phyloP scores from a whole-genome alignment of 2,888 invertebrate species.

The Neria commutata region DNA sequence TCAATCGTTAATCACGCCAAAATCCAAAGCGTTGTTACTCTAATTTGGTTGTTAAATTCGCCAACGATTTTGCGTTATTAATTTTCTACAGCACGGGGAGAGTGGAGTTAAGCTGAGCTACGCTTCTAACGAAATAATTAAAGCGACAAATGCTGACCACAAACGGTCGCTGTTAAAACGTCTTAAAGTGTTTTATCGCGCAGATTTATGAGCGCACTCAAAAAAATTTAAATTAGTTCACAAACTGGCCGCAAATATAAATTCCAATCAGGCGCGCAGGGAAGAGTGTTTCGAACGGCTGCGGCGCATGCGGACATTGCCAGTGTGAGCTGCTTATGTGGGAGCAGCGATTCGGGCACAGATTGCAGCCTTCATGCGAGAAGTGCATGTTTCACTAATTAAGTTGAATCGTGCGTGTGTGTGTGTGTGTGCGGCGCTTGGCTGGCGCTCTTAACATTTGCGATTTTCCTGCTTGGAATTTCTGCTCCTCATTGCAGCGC shows the following conservation, averaged over 20 bases:
- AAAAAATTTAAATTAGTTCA: not conserved
- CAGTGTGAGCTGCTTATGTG: not conserved
- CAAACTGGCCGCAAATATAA: not conserved
- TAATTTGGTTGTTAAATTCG: constrained; percentile 51
- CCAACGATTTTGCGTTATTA: constrained; percentile 32
- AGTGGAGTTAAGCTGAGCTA: no score
- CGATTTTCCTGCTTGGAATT: constrained; percentile 28
- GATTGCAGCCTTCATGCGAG: constrained; percentile 16
- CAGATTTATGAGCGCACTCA: no score
- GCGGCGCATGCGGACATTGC: not conserved
- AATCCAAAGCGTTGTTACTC: constrained; percentile 36
- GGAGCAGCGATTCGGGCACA: not conserved
- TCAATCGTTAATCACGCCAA: constrained; percentile 28
- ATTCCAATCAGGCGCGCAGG: not conserved
- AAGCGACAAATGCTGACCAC: no score
- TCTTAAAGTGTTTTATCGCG: no score
- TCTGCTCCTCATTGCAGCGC: not conserved
- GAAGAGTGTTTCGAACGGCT: not conserved
- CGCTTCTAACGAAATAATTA: no score
- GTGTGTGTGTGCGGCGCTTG: constrained; percentile 30
- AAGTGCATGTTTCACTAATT: constrained; percentile 48
- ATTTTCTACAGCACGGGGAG: no score
- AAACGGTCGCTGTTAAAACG: no score
- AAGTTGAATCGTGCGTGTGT: constrained; percentile 49
- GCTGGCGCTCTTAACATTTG: constrained; percentile 51